These are phyloP conservation scores for Ptychobarbus kaznakovi DNA, from an alignment of 2,797 vertebrate species.

Conservation along the genomic window DNA sequence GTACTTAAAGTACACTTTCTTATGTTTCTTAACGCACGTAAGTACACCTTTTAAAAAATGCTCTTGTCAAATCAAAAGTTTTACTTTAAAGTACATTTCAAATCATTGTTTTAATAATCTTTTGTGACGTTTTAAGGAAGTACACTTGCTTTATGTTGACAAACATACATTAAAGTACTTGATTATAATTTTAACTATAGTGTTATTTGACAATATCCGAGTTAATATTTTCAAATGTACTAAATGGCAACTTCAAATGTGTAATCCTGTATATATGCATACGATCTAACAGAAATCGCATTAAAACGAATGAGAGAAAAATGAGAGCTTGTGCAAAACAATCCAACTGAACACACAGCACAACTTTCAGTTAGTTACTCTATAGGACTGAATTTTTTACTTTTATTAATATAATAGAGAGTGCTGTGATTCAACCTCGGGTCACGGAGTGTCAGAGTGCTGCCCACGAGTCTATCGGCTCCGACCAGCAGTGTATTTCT, in stretches of 20 bases:
- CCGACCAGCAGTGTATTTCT: neutral
- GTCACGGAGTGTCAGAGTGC: neutral
- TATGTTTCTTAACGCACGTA: neutral
- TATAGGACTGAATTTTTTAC: neutral
- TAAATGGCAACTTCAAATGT: neutral
- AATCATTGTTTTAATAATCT: neutral
- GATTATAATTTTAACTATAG: neutral
- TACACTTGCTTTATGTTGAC: neutral
- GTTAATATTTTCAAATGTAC: neutral
- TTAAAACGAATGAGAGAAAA: neutral
- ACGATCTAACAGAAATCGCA: neutral
- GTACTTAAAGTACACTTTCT: neutral
- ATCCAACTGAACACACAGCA: neutral
- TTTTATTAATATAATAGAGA: neutral
- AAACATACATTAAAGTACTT: neutral
- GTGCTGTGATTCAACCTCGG: neutral
- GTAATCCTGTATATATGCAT: neutral
- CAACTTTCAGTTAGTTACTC: neutral
- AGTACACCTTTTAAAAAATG: neutral
- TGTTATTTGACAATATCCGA: neutral
- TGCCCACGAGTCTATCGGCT: neutral
- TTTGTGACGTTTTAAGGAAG: neutral
- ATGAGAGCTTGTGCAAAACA: neutral
- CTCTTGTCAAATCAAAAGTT: neutral
- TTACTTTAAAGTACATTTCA: neutral